These are phyloP conservation scores for Oscheius onirici DNA, from an alignment of 2,888 invertebrate species.

Conservation along the genomic window DNA sequence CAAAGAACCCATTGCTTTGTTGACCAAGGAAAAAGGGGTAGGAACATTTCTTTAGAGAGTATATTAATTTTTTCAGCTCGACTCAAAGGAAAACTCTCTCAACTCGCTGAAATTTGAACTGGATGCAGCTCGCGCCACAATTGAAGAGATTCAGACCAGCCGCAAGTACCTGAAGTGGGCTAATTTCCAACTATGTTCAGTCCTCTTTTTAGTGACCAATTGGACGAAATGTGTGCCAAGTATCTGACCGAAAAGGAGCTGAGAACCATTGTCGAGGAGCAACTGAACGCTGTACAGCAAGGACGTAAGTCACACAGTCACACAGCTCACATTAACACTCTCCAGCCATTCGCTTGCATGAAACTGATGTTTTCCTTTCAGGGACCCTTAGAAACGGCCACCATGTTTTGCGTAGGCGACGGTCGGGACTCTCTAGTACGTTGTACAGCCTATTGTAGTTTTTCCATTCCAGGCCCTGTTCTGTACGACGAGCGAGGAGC, in stretches of 20 bases:
- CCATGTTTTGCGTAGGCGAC: conserved; percentile 7
- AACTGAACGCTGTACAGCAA: conserved; percentile 5
- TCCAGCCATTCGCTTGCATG: not conserved
- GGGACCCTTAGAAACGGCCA: not conserved
- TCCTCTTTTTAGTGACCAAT: conserved; percentile 28
- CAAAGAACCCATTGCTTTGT: too few species aligned
- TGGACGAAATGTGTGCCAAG: conserved; percentile 42
- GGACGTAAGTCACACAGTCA: conserved; percentile 20
- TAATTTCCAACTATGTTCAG: not conserved
- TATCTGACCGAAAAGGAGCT: conserved; percentile 35
- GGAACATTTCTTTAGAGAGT: not conserved
- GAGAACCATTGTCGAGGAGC: conserved; percentile 35
- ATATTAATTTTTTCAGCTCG: not conserved
- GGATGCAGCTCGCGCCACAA: not conserved
- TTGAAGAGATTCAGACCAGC: not conserved
- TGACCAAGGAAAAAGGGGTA: not conserved
- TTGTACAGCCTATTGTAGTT: not conserved
- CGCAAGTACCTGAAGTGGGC: conserved; percentile 2
- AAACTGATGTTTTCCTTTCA: not conserved
- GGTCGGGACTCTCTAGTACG: conserved; percentile 14
- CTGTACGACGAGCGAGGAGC: not conserved
- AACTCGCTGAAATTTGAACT: not conserved
- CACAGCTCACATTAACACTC: not conserved
- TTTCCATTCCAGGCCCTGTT: conserved; percentile 5
- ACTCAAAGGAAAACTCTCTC: not conserved